Conservation (phyloP, 2,888 invertebrate genomes). For the Syrista parreyssii region DNA sequence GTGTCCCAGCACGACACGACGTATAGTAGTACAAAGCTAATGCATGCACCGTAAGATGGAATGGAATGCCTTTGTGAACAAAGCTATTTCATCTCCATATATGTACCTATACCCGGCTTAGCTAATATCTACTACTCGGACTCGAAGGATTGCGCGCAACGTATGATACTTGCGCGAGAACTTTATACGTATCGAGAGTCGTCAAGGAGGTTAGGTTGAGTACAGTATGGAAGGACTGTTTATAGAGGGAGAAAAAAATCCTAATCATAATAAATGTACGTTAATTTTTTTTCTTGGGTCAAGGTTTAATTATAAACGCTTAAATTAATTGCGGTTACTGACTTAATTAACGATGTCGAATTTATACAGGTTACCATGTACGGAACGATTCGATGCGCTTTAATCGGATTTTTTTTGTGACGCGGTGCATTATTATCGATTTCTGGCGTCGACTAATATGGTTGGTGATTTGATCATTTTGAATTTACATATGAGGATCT, state of each 20-base stretch:
- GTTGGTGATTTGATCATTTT: neutral
- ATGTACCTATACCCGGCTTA: slow-evolving; percentile 29
- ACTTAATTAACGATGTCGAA: neutral
- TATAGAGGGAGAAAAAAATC: neutral
- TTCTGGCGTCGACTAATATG: neutral
- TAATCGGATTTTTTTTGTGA: neutral
- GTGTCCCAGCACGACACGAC: neutral
- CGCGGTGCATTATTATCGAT: neutral
- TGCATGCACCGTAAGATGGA: slow-evolving; percentile 43
- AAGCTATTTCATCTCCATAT: slow-evolving; percentile 40
- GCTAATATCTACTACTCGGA: slow-evolving; percentile 24
- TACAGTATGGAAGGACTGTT: neutral
- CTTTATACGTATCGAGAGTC: neutral
- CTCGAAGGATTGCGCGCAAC: neutral
- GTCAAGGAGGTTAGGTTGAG: neutral
- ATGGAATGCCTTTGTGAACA: slow-evolving; percentile 54
- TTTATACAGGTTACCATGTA: neutral
- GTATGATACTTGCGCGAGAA: neutral
- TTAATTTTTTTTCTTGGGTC: neutral
- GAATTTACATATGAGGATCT: neutral
- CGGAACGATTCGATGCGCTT: neutral
- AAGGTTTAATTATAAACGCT: neutral
- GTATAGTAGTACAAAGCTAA: slow-evolving; percentile 25
- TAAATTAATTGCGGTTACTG: neutral
- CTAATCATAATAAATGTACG: neutral